Evolutionary conservation across 92 coral and sea anemone species (phyloP).

Genomic region (Parazoanthus darwini): DNA sequence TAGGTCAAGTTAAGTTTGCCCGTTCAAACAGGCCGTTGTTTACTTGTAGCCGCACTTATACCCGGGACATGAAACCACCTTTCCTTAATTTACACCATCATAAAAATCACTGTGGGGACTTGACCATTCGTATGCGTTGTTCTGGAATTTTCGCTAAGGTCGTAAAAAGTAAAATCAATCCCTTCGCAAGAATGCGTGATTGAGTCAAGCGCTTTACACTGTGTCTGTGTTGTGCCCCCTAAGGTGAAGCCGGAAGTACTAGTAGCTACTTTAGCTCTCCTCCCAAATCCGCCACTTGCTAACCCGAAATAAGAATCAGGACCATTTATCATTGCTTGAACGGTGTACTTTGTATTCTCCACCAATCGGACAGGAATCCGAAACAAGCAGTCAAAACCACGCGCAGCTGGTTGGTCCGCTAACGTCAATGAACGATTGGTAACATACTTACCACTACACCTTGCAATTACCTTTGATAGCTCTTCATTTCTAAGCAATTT

Average conservation of each 20-base stretch:
- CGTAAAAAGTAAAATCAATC: neutral
- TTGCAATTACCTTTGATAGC: neutral
- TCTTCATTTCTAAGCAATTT: neutral
- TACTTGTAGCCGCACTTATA: neutral
- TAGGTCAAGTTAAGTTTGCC: neutral
- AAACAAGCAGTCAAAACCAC: neutral
- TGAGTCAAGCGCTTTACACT: no score
- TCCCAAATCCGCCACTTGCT: neutral
- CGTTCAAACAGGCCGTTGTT: neutral
- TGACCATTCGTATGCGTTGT: neutral
- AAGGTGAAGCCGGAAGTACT: no score
- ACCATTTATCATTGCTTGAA: neutral
- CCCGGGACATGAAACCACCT: neutral
- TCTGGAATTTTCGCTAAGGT: neutral
- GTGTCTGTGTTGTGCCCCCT: no score
- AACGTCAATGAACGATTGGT: neutral
- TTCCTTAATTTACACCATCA: neutral
- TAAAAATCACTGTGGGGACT: neutral
- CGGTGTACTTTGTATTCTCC: neutral
- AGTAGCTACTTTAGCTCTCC: no score
- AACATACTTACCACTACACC: neutral
- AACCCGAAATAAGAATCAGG: neutral
- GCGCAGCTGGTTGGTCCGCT: no score
- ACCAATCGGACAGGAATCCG: neutral
- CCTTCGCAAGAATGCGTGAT: neutral